phyloP scores from a whole-genome alignment of 2,888 invertebrate species.

The Diarsia brunnea region DNA sequence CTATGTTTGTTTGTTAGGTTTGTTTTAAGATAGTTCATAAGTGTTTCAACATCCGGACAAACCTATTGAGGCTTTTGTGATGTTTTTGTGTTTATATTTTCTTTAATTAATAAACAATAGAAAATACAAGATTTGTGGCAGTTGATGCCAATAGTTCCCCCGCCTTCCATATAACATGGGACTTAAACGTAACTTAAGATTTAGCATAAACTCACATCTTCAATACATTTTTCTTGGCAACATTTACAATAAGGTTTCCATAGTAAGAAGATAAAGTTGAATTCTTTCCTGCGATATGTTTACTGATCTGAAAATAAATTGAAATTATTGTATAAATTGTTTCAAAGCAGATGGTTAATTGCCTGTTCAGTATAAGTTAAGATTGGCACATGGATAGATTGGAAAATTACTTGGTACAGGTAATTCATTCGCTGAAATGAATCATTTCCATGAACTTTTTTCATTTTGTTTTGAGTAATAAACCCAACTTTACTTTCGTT shows the following conservation, averaged over 20 bases:
- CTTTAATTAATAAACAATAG: too few relatives aligned
- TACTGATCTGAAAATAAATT: slow-evolving; percentile 86
- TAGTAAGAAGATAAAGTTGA: slow-evolving; percentile 89
- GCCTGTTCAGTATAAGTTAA: neutral
- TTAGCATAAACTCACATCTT: slow-evolving; percentile 86
- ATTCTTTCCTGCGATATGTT: slow-evolving; percentile 81
- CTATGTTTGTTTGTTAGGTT: too few relatives aligned
- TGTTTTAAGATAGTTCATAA: too few relatives aligned
- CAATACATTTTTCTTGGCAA: slow-evolving; percentile 91
- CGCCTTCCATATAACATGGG: too few relatives aligned
- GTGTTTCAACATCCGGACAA: too few relatives aligned
- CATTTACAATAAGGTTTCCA: slow-evolving; percentile 88
- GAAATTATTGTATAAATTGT: neutral
- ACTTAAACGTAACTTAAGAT: neutral
- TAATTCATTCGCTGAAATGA: slow-evolving; percentile 93
- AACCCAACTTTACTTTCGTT: neutral
- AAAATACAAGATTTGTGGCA: too few relatives aligned
- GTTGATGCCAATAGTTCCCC: too few relatives aligned
- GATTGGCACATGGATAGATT: neutral
- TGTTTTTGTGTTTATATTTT: too few relatives aligned
- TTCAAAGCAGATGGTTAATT: neutral
- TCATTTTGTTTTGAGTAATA: slow-evolving; percentile 74
- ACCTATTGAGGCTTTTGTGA: too few relatives aligned
- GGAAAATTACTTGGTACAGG: slow-evolving; percentile 91
- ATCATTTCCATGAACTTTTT: slow-evolving; percentile 92